Evolutionary conservation across 2,113 vertebrate species (phyloP).

Genomic region (Agapornis roseicollis): DNA sequence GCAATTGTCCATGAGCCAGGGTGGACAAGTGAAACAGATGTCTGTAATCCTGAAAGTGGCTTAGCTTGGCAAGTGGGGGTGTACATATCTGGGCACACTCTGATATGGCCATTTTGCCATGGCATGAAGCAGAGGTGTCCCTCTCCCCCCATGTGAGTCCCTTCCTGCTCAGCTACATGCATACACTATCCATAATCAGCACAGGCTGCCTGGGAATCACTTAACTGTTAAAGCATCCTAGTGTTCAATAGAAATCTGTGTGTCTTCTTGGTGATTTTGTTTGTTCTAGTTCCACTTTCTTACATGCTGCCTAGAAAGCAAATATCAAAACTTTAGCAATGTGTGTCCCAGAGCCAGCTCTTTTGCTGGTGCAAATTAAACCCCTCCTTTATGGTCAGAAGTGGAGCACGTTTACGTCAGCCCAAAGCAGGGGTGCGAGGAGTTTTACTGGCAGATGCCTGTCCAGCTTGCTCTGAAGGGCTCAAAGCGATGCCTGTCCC

Average conservation of each 20-base stretch:
- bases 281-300: neutral
- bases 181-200: neutral
- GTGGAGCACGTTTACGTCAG: neutral
- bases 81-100: neutral
- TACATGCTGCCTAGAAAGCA: neutral
- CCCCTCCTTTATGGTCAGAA: neutral
- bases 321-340: neutral
- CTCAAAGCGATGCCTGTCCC: accelerated
- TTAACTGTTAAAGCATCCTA: neutral
- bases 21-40: neutral
- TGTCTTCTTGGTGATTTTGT: neutral
- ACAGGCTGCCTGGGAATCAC: neutral
- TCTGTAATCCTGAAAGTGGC: neutral
- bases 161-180: neutral
- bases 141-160: accelerated
- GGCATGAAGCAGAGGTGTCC: neutral
- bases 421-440: neutral
- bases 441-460: neutral
- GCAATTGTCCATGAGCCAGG: too few relatives aligned
- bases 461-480: neutral
- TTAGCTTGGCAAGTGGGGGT: neutral
- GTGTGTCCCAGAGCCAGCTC: neutral
- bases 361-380: neutral
- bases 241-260: neutral
- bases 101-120: neutral